phyloP scores from a whole-genome alignment of 2,797 vertebrate genomes.

The Amniataba percoides region DNA sequence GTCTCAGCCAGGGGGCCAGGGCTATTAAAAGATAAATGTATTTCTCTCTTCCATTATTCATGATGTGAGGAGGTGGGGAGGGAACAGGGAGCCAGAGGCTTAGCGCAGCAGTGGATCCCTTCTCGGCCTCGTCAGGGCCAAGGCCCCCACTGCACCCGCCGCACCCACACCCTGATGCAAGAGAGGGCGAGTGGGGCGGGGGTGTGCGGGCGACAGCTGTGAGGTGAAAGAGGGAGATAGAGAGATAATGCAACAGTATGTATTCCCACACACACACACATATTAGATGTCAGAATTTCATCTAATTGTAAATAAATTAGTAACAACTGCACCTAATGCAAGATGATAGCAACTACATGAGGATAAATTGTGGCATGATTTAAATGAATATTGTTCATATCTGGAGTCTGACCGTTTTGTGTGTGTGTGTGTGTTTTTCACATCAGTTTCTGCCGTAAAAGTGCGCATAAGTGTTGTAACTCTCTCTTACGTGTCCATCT shows the following conservation, averaged over 20 bases:
- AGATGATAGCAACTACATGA: not conserved
- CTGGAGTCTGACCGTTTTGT: not conserved
- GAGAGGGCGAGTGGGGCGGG: conserved; percentile 59
- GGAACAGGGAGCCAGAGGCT: conserved; percentile 79
- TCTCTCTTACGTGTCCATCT: conserved; percentile 28
- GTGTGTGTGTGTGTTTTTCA: not conserved
- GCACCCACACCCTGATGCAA: conserved; percentile 71
- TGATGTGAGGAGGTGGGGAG: conserved; percentile 82
- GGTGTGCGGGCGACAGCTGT: conserved; percentile 70
- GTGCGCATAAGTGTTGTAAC: conserved; percentile 2
- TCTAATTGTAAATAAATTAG: not conserved
- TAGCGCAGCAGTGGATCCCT: conserved; percentile 83
- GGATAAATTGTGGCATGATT: not conserved
- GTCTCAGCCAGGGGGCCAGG: conserved; percentile 76
- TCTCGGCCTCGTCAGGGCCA: conserved; percentile 71
- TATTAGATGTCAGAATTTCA: conserved; percentile 29
- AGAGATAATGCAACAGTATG: conserved; percentile 69
- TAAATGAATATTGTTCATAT: not conserved
- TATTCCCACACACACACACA: conserved; percentile 55
- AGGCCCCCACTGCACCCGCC: conserved; percentile 68
- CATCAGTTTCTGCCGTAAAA: not conserved
- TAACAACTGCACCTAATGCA: not conserved
- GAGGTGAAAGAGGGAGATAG: conserved; percentile 63
- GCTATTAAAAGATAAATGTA: conserved; percentile 91
- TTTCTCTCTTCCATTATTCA: conserved; percentile 90